Evolutionary conservation across 2,113 vertebrate species (phyloP).

Genomic region (Phyllostomus discolor): DNA sequence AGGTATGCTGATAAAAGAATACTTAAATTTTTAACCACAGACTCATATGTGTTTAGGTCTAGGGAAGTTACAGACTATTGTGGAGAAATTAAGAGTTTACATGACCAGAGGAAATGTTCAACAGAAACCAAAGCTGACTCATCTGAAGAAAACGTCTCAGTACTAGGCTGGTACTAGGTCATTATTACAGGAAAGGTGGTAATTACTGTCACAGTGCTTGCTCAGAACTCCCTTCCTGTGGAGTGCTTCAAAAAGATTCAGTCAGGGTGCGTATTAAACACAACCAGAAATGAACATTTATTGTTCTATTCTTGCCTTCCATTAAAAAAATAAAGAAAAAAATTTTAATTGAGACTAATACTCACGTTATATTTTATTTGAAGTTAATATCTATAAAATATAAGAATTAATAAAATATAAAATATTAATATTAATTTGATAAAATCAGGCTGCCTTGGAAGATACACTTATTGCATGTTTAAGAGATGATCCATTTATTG

Average conservation of each 20-base stretch:
- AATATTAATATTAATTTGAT: background rate
- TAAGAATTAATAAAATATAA: background rate
- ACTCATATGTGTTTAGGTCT: background rate
- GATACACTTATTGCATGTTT: background rate
- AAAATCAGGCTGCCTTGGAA: background rate
- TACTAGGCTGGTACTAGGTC: background rate
- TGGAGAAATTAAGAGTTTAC: background rate
- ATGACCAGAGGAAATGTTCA: background rate
- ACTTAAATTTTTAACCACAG: background rate
- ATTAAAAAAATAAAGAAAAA: background rate
- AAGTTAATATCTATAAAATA: background rate
- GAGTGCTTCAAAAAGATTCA: background rate
- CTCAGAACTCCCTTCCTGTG: constrained; percentile 1
- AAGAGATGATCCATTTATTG: background rate
- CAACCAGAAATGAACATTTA: background rate
- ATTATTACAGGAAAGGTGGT: background rate
- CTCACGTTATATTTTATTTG: constrained; percentile 21
- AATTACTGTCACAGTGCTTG: constrained; percentile 25
- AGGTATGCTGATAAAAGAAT: background rate
- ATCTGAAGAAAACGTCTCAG: background rate
- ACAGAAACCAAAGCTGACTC: background rate
- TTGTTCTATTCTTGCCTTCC: background rate
- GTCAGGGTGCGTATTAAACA: background rate
- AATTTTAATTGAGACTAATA: background rate
- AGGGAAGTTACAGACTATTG: background rate